Percentiles rank a stretch among this genome's conserved stretches.
These are phyloP conservation scores for Ataeniobius toweri DNA, from an alignment of 2,797 vertebrate species.

Conservation along the genomic window DNA sequence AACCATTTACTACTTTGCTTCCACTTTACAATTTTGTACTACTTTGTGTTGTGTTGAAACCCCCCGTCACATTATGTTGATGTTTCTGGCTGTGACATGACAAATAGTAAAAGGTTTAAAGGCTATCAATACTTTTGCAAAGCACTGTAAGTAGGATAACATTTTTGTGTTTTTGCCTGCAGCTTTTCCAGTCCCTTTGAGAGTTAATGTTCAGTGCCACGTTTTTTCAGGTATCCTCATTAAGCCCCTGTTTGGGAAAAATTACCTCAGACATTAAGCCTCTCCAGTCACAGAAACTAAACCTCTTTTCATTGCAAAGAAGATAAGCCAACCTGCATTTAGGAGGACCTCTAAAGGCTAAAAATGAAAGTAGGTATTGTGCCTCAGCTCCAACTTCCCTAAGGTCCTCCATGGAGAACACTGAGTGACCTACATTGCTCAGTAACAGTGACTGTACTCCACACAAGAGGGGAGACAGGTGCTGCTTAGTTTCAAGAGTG, in stretches of 20 bases:
- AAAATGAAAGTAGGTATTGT: slow-evolving; percentile 67
- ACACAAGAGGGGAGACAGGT: slow-evolving; percentile 50
- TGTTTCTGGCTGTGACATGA: too few relatives aligned
- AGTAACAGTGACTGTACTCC: slow-evolving; percentile 33
- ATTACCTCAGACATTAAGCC: slow-evolving; percentile 20
- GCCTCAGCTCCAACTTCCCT: slow-evolving; percentile 36
- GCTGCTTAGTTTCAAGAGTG: slow-evolving; percentile 46
- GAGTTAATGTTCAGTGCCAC: neutral
- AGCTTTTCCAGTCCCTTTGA: neutral
- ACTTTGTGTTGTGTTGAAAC: neutral
- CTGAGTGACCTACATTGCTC: slow-evolving; percentile 69
- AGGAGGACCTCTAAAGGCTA: slow-evolving; percentile 34
- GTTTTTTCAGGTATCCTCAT: neutral
- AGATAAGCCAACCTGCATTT: slow-evolving; percentile 59
- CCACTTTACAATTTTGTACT: neutral
- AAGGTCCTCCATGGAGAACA: slow-evolving; percentile 55
- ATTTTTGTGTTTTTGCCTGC: neutral
- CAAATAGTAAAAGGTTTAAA: neutral
- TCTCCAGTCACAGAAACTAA: slow-evolving; percentile 44
- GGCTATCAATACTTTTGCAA: neutral
- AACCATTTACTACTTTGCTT: neutral
- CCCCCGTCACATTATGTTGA: neutral
- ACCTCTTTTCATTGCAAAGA: slow-evolving; percentile 36
- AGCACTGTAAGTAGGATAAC: neutral
- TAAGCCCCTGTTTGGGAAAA: slow-evolving; percentile 21